A percentile compares a stretch with the other conserved stretches of the same genome.
phyloP scores from a whole-genome alignment of 2,797 vertebrate species.

The Neosilurus mollespiculum region DNA sequence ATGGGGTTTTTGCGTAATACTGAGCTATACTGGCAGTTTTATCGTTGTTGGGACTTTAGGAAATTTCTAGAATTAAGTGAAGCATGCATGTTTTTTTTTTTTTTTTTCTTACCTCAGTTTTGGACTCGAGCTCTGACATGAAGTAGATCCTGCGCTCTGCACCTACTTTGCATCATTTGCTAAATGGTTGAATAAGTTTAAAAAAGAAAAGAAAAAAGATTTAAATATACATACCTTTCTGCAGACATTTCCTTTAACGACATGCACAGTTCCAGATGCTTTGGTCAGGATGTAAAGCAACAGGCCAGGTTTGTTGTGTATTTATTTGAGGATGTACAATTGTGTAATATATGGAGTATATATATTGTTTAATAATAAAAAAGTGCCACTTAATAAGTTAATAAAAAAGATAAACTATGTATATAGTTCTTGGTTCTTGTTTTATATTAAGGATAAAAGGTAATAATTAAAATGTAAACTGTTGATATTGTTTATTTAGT shows the following conservation, averaged over 20 bases:
- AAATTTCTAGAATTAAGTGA: neutral
- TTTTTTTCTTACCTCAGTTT: neutral
- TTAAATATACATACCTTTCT: neutral
- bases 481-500: neutral
- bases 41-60: too few species aligned
- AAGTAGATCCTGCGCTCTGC: too few species aligned
- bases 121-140: neutral
- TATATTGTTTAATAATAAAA: neutral
- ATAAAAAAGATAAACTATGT: slow-evolving; percentile 24
- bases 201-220: neutral
- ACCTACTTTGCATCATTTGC: too few species aligned
- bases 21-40: neutral
- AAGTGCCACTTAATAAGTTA: neutral
- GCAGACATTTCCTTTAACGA: neutral
- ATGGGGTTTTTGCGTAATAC: neutral
- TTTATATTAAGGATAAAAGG: neutral
- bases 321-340: slow-evolving; percentile 12
- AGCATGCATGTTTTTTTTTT: neutral
- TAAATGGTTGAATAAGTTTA: neutral
- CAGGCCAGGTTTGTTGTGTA: slow-evolving; percentile 16
- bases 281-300: neutral
- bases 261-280: neutral
- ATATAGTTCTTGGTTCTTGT: neutral
- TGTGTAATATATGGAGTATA: neutral
- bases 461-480: neutral